A percentile compares a stretch with the other conserved stretches of the same genome.
phyloP scores from a whole-genome alignment of 2,113 vertebrate species.

The Zosterops hypoxanthus region DNA sequence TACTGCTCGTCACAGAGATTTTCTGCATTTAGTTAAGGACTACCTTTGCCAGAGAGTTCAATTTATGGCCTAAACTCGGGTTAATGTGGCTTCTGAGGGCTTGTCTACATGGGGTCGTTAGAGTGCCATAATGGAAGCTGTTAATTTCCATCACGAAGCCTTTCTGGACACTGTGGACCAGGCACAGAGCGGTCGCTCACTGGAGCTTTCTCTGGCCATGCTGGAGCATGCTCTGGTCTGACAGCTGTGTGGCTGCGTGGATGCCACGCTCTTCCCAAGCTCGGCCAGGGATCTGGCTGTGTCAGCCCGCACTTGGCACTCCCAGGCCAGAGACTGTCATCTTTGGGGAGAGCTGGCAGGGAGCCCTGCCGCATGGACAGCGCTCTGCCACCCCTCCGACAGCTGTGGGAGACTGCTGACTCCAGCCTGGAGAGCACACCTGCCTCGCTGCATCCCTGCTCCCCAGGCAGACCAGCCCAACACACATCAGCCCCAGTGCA shows the following conservation, averaged over 20 bases:
- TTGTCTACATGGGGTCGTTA: neutral
- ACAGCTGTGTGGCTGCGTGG: neutral
- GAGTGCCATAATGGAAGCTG: neutral
- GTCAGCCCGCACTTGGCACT: neutral
- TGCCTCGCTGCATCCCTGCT: neutral
- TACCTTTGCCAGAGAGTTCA: conserved; percentile 58
- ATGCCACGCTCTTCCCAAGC: fast-evolving
- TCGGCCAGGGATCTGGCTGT: neutral
- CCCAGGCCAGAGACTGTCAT: neutral
- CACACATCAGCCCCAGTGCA: neutral
- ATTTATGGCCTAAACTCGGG: conserved; percentile 7
- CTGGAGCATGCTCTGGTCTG: neutral
- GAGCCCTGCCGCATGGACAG: fast-evolving
- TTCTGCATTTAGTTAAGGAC: conserved; percentile 25
- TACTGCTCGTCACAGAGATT: conserved; percentile 39
- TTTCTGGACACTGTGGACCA: neutral
- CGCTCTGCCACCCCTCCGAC: neutral
- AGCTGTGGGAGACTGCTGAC: neutral
- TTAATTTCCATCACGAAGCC: neutral
- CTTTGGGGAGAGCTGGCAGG: neutral
- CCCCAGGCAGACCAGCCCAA: neutral
- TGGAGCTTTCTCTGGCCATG: neutral
- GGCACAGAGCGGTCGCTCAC: fast-evolving
- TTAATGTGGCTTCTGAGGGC: conserved; percentile 36
- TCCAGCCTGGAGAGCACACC: neutral